A percentile compares a stretch with the other conserved stretches of the same genome.
phyloP scores from a whole-genome alignment of 2,888 invertebrate species.

The Siphonodentalium dalli region DNA sequence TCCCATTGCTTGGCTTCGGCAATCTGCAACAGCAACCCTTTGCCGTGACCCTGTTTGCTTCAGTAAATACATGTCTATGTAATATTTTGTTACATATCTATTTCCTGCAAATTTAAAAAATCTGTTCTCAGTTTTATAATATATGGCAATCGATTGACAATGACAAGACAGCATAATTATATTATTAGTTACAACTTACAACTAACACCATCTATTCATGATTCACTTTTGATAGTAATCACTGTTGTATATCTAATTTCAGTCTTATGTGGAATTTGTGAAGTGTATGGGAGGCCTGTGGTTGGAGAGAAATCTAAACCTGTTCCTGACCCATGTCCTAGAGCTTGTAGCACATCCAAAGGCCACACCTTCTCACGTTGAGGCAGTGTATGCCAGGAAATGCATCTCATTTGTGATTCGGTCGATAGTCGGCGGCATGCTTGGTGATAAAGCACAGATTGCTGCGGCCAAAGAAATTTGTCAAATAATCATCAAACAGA shows the following conservation, averaged over 20 bases:
- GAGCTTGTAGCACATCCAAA: constrained; percentile 93
- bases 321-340: constrained; percentile 86
- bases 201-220: too few relatives aligned
- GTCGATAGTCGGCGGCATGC: constrained; percentile 88
- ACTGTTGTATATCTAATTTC: constrained; percentile 38
- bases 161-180: too few relatives aligned
- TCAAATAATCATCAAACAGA: constrained; percentile 89
- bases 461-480: constrained; percentile 90
- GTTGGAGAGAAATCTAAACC: constrained; percentile 89
- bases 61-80: too few relatives aligned
- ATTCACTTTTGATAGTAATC: too few relatives aligned
- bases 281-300: constrained; percentile 92
- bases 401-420: constrained; percentile 95
- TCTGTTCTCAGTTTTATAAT: too few relatives aligned
- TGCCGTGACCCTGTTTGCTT: too few relatives aligned
- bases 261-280: constrained; percentile 95
- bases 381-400: constrained; percentile 96
- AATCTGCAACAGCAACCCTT: too few relatives aligned
- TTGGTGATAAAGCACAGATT: constrained; percentile 96
- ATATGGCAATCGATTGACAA: too few relatives aligned
- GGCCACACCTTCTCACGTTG: constrained; percentile 94
- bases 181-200: too few relatives aligned
- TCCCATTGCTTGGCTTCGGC: too few relatives aligned
- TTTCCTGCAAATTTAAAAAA: too few relatives aligned
- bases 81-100: too few relatives aligned